Conservation (phyloP, 2,113 vertebrate species). For the Machaerirhynchus nigripectus region DNA sequence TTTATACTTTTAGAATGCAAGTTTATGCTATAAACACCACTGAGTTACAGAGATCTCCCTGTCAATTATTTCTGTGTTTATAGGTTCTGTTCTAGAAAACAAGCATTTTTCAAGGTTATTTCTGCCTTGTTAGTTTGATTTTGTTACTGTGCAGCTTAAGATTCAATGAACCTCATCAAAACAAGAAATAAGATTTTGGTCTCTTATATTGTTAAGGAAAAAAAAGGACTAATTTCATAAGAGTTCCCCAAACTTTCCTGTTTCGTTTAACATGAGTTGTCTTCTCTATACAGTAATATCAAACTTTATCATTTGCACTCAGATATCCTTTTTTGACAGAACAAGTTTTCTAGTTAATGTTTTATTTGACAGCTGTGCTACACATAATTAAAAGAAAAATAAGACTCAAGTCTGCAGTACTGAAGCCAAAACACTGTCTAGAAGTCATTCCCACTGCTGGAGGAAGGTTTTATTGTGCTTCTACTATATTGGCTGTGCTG, state of each 20-base stretch:
- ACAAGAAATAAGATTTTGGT: constrained; percentile 43
- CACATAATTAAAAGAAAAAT: constrained; percentile 72
- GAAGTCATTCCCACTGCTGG: constrained; percentile 63
- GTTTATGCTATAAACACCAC: not conserved
- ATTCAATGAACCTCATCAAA: constrained; percentile 14
- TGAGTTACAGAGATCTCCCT: not conserved
- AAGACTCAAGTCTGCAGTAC: constrained; percentile 41
- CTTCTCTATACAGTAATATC: constrained; percentile 41
- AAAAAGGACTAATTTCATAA: constrained; percentile 29
- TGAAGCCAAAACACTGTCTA: constrained; percentile 66
- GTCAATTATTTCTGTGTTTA: not conserved
- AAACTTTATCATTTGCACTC: constrained; percentile 45
- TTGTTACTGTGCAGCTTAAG: not conserved
- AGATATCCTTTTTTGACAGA: constrained; percentile 67
- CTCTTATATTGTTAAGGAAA: constrained; percentile 41
- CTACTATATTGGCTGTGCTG: constrained; percentile 49
- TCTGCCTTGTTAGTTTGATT: not conserved
- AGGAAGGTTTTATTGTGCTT: constrained; percentile 71
- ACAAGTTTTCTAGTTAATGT: constrained; percentile 71
- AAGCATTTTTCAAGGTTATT: not conserved
- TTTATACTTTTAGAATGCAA: not conserved
- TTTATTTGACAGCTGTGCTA: constrained; percentile 75
- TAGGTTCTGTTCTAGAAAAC: not conserved
- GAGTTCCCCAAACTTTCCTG: constrained; percentile 36
- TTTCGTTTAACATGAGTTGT: constrained; percentile 39